Evolutionary conservation across 1,140 invertebrate species (phyloP).

Genomic region (Prorops nasuta): DNA sequence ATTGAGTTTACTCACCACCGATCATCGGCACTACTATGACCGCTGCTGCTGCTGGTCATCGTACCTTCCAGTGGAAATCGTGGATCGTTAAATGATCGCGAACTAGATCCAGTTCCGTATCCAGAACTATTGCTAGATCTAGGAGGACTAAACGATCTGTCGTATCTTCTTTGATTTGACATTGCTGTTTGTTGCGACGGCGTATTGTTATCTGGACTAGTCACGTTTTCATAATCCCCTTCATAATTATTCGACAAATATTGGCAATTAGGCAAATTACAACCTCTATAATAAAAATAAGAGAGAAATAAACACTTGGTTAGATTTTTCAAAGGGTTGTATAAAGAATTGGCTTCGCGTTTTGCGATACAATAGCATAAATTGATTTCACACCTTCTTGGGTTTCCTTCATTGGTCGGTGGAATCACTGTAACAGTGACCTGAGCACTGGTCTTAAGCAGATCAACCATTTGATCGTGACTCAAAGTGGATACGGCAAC

Average conservation of each 20-base stretch:
- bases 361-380: background rate
- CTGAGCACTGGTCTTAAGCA: conserved; percentile 85
- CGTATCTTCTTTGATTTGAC: conserved; percentile 65
- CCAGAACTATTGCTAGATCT: conserved; percentile 79
- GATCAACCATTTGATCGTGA: conserved; percentile 92
- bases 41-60: conserved; percentile 65
- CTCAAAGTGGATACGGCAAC: conserved; percentile 84
- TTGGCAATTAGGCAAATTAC: conserved; percentile 67
- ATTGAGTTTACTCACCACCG: conserved; percentile 56
- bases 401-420: conserved; percentile 67
- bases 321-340: background rate
- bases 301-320: no score
- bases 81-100: conserved; percentile 66
- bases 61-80: conserved; percentile 60
- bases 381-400: conserved; percentile 57
- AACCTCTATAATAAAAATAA: conserved; percentile 58
- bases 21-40: conserved; percentile 66
- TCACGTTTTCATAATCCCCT: conserved; percentile 73
- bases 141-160: conserved; percentile 77
- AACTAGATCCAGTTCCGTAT: conserved; percentile 79
- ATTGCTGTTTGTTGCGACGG: conserved; percentile 57
- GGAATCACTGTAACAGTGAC: conserved; percentile 84
- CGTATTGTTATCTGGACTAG: conserved; percentile 56
- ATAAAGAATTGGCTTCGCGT: background rate
- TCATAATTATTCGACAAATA: conserved; percentile 65